A percentile compares a stretch with the other conserved stretches of the same genome.
These are phyloP conservation scores for Torymus tubicola DNA, from an alignment of 2,888 invertebrate species.

Conservation along the genomic window DNA sequence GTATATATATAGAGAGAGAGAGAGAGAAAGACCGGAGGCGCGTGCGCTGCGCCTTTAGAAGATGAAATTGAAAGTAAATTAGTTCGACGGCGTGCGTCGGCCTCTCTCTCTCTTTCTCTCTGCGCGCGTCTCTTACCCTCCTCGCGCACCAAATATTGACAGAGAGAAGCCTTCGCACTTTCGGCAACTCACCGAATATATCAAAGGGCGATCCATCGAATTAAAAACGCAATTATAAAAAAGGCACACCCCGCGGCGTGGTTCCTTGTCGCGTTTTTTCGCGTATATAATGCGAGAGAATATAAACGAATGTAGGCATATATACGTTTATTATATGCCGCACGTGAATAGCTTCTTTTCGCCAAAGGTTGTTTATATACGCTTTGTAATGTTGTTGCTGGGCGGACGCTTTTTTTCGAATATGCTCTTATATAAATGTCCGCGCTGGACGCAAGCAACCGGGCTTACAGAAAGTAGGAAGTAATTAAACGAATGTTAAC, in stretches of 20 bases:
- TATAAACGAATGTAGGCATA: too few relatives aligned
- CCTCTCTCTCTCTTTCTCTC: too few relatives aligned
- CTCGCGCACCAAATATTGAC: background rate
- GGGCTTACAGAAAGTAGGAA: background rate
- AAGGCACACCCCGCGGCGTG: slow-evolving; percentile 57
- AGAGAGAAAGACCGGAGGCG: slow-evolving; percentile 9
- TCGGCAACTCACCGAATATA: slow-evolving; percentile 25
- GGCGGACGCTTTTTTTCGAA: too few relatives aligned
- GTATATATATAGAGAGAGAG: background rate
- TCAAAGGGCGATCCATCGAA: slow-evolving; percentile 71
- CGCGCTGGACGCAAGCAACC: too few relatives aligned
- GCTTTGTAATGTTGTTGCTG: too few relatives aligned
- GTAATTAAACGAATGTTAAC: slow-evolving; percentile 14
- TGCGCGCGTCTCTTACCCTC: background rate
- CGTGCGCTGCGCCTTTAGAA: slow-evolving; percentile 52
- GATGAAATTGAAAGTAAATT: slow-evolving; percentile 68
- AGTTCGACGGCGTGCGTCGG: slow-evolving; percentile 56
- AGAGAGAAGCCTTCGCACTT: slow-evolving; percentile 26
- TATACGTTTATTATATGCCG: too few relatives aligned
- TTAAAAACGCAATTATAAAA: slow-evolving; percentile 76
- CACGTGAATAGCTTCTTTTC: too few relatives aligned
- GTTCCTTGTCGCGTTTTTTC: background rate
- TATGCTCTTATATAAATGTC: too few relatives aligned
- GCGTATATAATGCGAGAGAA: too few relatives aligned
- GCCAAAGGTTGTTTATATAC: too few relatives aligned